Evolutionary conservation across 2,113 vertebrate species (phyloP).

Genomic region (Turnix velox): DNA sequence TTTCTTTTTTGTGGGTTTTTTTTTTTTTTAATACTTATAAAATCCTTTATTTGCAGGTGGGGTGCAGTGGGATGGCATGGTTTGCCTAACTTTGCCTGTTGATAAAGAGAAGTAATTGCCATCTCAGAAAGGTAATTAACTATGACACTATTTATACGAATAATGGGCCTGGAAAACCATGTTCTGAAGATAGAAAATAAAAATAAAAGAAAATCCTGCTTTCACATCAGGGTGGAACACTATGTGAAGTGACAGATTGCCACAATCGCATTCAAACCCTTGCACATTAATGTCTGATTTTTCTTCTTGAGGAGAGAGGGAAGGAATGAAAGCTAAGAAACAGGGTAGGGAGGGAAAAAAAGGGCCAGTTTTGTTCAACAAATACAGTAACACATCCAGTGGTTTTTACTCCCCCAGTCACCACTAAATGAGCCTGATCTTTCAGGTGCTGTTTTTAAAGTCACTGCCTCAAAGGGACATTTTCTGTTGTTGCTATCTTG

Average conservation of each 20-base stretch:
- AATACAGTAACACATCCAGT: not conserved
- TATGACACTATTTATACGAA: conserved; percentile 76
- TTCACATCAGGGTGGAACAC: conserved; percentile 63
- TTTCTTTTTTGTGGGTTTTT: not conserved
- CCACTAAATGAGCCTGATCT: conserved; percentile 38
- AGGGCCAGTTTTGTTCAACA: conserved; percentile 7
- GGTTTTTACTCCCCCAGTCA: not conserved
- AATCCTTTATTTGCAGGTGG: not conserved
- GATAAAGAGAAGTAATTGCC: conserved; percentile 74
- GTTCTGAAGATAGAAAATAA: conserved; percentile 58
- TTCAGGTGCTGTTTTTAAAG: conserved; percentile 50
- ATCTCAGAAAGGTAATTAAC: conserved; percentile 78
- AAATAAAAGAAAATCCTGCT: conserved; percentile 58
- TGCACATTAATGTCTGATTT: conserved; percentile 49
- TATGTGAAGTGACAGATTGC: conserved; percentile 68
- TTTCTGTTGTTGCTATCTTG: conserved; percentile 36
- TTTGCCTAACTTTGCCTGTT: conserved; percentile 67
- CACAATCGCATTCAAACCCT: conserved; percentile 62
- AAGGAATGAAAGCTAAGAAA: conserved; percentile 7
- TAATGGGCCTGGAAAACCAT: conserved; percentile 73
- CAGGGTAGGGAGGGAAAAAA: not conserved
- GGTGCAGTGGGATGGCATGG: not conserved
- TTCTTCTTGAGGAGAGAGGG: conserved; percentile 18
- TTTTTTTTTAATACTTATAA: not conserved
- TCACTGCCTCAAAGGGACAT: conserved; percentile 36